A percentile compares a stretch with the other conserved stretches of the same genome.
phyloP scores from a whole-genome alignment of 2,113 vertebrate species.

The Psittacus erithacus region DNA sequence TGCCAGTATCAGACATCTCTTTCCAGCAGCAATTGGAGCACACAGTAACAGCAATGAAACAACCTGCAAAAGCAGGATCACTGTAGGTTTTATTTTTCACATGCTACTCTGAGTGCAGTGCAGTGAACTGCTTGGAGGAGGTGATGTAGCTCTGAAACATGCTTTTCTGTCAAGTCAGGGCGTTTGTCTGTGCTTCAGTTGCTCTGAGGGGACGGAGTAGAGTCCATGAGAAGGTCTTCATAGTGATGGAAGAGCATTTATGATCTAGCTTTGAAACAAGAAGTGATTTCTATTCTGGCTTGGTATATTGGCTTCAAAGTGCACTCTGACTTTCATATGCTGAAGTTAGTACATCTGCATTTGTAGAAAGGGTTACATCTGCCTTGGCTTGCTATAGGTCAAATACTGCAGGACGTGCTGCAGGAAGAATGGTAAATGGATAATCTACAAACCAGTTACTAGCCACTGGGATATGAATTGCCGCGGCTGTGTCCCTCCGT shows the following conservation, averaged over 20 bases:
- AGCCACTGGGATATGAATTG: not conserved
- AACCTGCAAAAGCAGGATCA: not conserved
- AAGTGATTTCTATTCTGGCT: not conserved
- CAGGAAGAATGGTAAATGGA: not conserved
- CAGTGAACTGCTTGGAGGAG: not conserved
- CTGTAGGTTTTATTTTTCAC: not conserved
- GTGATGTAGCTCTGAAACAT: not conserved
- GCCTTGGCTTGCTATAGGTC: not conserved
- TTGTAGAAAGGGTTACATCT: not conserved
- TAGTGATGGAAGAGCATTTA: not conserved
- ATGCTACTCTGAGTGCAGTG: not conserved
- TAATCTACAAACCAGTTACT: not conserved
- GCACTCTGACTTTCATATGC: not conserved
- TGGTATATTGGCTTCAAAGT: not conserved
- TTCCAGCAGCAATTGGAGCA: constrained; percentile 6
- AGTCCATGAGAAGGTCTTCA: fast-evolving
- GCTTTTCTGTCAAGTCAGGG: not conserved
- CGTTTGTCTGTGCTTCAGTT: not conserved
- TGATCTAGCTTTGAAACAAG: not conserved
- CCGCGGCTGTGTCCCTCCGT: not conserved
- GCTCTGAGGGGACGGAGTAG: not conserved
- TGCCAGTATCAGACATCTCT: constrained; percentile 24
- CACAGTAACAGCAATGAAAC: not conserved
- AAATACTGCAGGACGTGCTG: not conserved
- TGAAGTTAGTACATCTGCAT: not conserved